phyloP scores from a whole-genome alignment of 2,888 invertebrate genomes.

The Cryptocephalus moraei region DNA sequence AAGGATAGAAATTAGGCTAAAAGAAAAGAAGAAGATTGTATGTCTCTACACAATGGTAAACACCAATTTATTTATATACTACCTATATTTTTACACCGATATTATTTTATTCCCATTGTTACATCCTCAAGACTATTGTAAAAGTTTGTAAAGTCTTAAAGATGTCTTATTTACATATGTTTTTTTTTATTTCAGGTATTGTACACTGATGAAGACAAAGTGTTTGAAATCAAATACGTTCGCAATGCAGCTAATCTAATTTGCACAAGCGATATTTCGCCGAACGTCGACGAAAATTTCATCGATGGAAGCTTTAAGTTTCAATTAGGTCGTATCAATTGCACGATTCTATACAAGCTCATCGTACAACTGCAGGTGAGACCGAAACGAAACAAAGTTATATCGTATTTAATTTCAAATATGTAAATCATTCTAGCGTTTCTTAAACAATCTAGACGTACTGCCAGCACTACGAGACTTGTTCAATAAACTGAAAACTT shows the following conservation, averaged over 20 bases:
- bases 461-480: constrained; percentile 25
- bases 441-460: constrained; percentile 33
- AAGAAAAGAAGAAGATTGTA: no score
- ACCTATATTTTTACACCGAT: no score
- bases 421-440: constrained; percentile 27
- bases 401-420: not conserved
- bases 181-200: constrained; percentile 51
- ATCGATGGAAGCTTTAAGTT: constrained; percentile 63
- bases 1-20: no score
- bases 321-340: constrained; percentile 60
- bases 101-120: no score
- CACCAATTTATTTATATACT: no score
- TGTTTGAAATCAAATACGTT: constrained; percentile 69
- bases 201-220: constrained; percentile 70
- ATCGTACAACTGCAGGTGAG: constrained; percentile 54
- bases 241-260: constrained; percentile 51
- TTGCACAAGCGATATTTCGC: constrained; percentile 41
- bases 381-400: not conserved
- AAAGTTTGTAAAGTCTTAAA: no score
- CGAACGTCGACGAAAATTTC: constrained; percentile 41
- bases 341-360: constrained; percentile 56
- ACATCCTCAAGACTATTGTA: no score
- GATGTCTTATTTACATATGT: no score
- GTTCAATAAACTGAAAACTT: constrained; percentile 14
- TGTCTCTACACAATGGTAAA: no score